Evolutionary conservation across 2,113 vertebrate species (phyloP).

Genomic region (Sphyrna mokarran): DNA sequence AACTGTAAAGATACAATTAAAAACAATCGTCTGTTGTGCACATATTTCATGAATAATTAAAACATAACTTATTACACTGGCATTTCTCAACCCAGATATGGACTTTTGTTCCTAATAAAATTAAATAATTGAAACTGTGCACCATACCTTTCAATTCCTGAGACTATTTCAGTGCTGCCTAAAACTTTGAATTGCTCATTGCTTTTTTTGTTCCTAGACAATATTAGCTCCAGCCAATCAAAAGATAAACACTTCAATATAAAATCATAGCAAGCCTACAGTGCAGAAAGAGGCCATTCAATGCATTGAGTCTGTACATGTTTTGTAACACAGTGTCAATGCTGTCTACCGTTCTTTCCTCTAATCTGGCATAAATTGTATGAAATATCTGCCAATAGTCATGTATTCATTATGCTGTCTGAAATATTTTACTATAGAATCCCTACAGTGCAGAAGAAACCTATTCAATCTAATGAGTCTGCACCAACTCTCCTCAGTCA

Average conservation of each 20-base stretch:
- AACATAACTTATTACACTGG: background rate
- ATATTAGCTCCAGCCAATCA: background rate
- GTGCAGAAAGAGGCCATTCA: no score
- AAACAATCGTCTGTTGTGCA: background rate
- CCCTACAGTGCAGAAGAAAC: background rate
- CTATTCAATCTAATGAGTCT: no score
- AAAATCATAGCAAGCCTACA: no score
- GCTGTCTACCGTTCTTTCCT: background rate
- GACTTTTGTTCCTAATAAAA: background rate
- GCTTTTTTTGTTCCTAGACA: background rate
- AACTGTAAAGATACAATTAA: background rate
- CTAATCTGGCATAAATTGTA: background rate
- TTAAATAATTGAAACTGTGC: background rate
- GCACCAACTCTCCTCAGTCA: no score
- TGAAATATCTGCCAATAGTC: background rate
- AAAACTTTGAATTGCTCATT: background rate
- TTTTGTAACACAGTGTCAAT: background rate
- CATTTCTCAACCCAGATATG: background rate
- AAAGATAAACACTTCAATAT: background rate
- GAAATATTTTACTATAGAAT: background rate
- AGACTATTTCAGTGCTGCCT: background rate
- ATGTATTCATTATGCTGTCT: background rate
- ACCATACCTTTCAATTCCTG: background rate
- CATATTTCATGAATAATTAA: constrained; percentile 26
- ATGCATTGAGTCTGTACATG: no score